Base-by-base conservation (phyloP, 2,797 vertebrate genomes). In the Pseudotriccus pelzelni region DNA sequence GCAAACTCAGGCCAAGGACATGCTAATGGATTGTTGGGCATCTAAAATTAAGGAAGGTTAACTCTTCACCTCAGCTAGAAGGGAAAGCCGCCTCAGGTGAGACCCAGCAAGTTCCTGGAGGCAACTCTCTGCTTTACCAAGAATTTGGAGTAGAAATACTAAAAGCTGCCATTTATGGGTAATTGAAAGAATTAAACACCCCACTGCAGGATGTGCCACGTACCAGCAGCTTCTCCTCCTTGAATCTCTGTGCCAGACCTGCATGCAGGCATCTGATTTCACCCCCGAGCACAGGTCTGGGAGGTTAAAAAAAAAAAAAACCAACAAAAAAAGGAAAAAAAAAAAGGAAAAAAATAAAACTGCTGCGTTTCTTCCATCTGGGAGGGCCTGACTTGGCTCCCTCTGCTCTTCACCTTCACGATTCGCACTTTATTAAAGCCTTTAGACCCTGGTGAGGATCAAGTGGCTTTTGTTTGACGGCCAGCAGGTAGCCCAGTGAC, bases 11-110 rank as follows among this genome's bases (percentile, higher is more conserved):
- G 55, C 10, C 58, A 55, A 60, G 59, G 43, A 47, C 32, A 8
- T 22, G 39, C 34, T 41, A 69, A 69, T 28, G 46, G 62, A 66
- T 34, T 69, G 46, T 68, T 59, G 67, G 37, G 62, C 20, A 21
- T 25, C 73, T 63, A 55, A 91, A 94, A 78, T 68, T 72, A 81
- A 39, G 55, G 37, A 86, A 73, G 12, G 6, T 9, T 50, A 39
- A 50, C 24, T 70, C 60, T 27, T 44, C 19, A 39, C 19, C 24
- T 15, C 30, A 41, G 22, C 37, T 81, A 22, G 14, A 56, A 74
- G 13, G 14, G 17, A 52, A 70, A 56, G 4, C 0, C 0, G 5
- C 34, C 34, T 52, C 2, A 3, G 21, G 12, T 52, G 22, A 83
- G 19, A 64, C 10, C 5, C 1, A 1, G 7, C 4, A 58, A 43